Conservation (phyloP, 2,888 invertebrate genomes). For the Ptychoptera contaminata region DNA sequence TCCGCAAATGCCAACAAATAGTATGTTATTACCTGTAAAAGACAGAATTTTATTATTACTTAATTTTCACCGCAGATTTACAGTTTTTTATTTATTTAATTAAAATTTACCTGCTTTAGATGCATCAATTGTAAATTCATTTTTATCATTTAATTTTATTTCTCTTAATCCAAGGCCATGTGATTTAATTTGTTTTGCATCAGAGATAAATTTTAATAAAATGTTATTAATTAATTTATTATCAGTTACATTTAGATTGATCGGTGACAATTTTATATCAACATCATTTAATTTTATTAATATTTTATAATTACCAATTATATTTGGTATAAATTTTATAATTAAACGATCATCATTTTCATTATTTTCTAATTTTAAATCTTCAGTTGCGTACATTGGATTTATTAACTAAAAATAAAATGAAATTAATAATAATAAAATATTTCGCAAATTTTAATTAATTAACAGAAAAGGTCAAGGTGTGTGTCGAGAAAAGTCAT, state of each 20-base stretch:
- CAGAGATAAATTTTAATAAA: constrained; percentile 20
- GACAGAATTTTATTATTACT: not conserved
- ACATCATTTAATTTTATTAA: too few relatives aligned
- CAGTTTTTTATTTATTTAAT: not conserved
- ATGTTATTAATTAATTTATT: not conserved
- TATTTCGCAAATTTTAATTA: too few relatives aligned
- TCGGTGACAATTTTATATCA: too few relatives aligned
- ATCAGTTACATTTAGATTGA: not conserved
- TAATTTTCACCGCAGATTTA: not conserved
- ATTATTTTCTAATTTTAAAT: too few relatives aligned
- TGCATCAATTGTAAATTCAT: constrained; percentile 26
- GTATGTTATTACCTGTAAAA: constrained; percentile 71
- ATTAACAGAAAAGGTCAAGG: too few relatives aligned
- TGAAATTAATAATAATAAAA: too few relatives aligned
- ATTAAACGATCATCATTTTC: too few relatives aligned
- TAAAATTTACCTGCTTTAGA: constrained; percentile 16
- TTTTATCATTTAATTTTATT: constrained; percentile 21
- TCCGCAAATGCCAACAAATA: constrained; percentile 90
- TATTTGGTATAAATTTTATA: too few relatives aligned
- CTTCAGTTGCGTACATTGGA: too few relatives aligned
- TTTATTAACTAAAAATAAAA: too few relatives aligned
- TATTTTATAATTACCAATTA: too few relatives aligned
- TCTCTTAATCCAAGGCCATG: constrained; percentile 22
- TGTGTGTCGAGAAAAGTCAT: too few relatives aligned
- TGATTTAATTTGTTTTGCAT: constrained; percentile 21